Evolutionary conservation across 2,797 vertebrate species (phyloP).

Genomic region (Thalassophryne amazonica): DNA sequence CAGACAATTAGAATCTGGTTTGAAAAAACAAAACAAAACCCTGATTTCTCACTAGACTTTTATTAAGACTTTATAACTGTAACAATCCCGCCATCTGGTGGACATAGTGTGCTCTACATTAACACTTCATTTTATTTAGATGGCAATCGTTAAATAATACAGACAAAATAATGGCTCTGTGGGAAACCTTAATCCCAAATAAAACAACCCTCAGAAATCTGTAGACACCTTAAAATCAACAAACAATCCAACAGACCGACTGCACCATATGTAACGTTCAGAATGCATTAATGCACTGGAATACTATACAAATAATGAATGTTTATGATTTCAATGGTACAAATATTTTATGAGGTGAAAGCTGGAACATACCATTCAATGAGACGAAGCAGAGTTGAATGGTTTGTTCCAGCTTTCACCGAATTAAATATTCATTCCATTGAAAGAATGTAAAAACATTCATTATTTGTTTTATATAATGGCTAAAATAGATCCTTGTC

Average conservation of each 20-base stretch:
- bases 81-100: constrained; percentile 43
- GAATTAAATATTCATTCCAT: too few species aligned
- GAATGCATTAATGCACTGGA: constrained; percentile 13
- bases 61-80: not conserved
- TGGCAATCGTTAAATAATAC: constrained; percentile 22
- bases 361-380: too few species aligned
- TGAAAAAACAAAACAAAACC: too few species aligned
- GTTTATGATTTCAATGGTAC: too few species aligned
- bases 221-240: not conserved
- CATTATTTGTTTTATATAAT: too few species aligned
- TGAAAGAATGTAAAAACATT: too few species aligned
- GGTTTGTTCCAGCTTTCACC: too few species aligned
- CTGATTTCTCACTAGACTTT: not conserved
- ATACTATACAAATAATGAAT: too few species aligned
- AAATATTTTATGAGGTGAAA: too few species aligned
- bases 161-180: constrained; percentile 8
- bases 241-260: not conserved
- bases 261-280: constrained; percentile 19
- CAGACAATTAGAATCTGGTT: constrained; percentile 9
- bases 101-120: constrained; percentile 1
- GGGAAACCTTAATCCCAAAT: constrained; percentile 4
- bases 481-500: too few species aligned
- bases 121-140: constrained; percentile 43
- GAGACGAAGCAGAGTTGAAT: too few species aligned
- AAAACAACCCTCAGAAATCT: not conserved